A percentile compares a stretch with the other conserved stretches of the same genome.
Conservation (phyloP, 2,113 vertebrate species). For the Prochilodus magdalenae region DNA sequence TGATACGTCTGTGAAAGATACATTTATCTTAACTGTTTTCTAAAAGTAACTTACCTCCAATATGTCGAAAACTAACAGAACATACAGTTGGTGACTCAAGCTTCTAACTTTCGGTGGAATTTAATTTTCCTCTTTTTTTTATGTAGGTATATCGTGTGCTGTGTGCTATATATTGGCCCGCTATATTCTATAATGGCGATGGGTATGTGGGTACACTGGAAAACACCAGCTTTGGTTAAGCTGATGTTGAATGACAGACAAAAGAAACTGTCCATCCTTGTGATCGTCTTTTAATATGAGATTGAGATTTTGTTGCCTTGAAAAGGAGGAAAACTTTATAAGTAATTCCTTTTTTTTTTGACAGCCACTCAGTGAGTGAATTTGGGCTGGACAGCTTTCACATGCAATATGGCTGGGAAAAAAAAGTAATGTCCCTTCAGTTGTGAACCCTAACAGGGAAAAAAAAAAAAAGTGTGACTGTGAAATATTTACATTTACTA, state of each 20-base stretch:
- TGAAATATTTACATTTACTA: slow-evolving; percentile 51
- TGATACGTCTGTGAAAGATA: slow-evolving; percentile 44
- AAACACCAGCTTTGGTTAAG: slow-evolving; percentile 48
- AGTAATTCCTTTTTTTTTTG: slow-evolving; percentile 4
- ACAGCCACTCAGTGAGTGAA: slow-evolving; percentile 34
- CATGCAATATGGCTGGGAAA: slow-evolving; percentile 44
- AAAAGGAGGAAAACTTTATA: slow-evolving; percentile 28
- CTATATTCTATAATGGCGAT: slow-evolving; percentile 47
- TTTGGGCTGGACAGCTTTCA: slow-evolving; percentile 34
- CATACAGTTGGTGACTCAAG: slow-evolving; percentile 41
- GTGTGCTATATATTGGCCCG: slow-evolving; percentile 48
- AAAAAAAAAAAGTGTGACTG: slow-evolving; percentile 46
- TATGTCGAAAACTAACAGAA: slow-evolving; percentile 43
- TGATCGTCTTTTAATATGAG: slow-evolving; percentile 38
- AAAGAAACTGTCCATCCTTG: slow-evolving; percentile 48
- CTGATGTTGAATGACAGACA: slow-evolving; percentile 46
- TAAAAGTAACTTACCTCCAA: slow-evolving; percentile 56
- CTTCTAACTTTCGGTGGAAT: slow-evolving; percentile 49
- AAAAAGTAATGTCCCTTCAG: slow-evolving; percentile 33
- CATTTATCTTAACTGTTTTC: slow-evolving; percentile 38
- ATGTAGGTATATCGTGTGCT: slow-evolving; percentile 38
- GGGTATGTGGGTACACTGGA: slow-evolving; percentile 48
- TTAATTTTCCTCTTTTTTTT: slow-evolving; percentile 57
- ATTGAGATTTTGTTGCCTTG: slow-evolving; percentile 50
- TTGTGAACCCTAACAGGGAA: slow-evolving; percentile 51